Percentiles rank a stretch among this genome's conserved stretches.
These are phyloP conservation scores for Temnothorax nylanderi DNA, from an alignment of 1,140 invertebrate genomes.

Conservation along the genomic window DNA sequence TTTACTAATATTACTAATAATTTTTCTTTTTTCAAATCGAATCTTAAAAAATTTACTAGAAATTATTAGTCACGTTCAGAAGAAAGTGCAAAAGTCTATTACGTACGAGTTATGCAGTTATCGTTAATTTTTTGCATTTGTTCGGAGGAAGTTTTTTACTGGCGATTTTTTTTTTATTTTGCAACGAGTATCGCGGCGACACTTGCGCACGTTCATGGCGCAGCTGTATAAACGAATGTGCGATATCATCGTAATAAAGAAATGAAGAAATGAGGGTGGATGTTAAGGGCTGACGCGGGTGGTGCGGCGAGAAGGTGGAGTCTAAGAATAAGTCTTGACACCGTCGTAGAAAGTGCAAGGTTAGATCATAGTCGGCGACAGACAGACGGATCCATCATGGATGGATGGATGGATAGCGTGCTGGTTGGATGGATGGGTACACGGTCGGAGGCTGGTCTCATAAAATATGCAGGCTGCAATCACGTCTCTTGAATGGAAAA, in stretches of 20 bases:
- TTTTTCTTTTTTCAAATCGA: background rate
- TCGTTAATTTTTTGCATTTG: background rate
- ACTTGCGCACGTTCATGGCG: background rate
- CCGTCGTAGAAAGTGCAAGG: conserved; percentile 54
- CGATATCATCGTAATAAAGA: background rate
- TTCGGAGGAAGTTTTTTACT: background rate
- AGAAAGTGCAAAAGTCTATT: background rate
- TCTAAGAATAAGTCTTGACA: conserved; percentile 14
- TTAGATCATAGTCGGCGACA: conserved; percentile 33
- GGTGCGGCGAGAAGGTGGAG: background rate
- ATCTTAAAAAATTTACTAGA: background rate
- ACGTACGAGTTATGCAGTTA: background rate
- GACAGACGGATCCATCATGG: conserved; percentile 47
- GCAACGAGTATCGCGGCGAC: background rate
- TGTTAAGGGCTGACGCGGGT: background rate
- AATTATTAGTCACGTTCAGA: background rate
- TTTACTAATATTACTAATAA: background rate
- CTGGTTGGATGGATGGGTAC: conserved; percentile 18
- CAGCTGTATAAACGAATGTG: background rate
- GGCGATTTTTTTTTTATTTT: too few relatives aligned
- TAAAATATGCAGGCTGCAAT: conserved; percentile 78
- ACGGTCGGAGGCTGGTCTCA: conserved; percentile 61
- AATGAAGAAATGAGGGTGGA: background rate
- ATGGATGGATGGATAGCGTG: conserved; percentile 37
- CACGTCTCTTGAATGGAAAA: conserved; percentile 73